These are phyloP conservation scores for Alectura lathami DNA, from an alignment of 2,113 vertebrate genomes.

Conservation along the genomic window DNA sequence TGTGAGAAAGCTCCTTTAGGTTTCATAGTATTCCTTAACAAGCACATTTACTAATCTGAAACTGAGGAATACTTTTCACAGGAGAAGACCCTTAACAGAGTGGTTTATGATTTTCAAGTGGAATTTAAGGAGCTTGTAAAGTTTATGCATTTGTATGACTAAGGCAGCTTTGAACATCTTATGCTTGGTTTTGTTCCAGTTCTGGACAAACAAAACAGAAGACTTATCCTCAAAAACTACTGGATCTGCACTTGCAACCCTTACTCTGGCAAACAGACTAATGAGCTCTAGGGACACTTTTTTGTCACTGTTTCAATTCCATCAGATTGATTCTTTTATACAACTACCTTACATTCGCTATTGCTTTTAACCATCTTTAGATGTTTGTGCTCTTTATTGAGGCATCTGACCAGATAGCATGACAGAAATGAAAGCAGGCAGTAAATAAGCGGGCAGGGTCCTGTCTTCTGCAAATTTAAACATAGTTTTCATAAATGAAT, in stretches of 20 bases:
- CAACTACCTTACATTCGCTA: background rate
- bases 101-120: background rate
- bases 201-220: background rate
- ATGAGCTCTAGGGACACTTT: background rate
- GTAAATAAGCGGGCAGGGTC: background rate
- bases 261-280: background rate
- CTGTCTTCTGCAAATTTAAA: background rate
- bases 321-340: background rate
- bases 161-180: background rate
- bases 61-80: background rate
- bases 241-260: background rate
- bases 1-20: background rate
- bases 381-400: background rate
- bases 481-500: background rate
- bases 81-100: background rate
- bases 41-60: background rate
- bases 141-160: background rate
- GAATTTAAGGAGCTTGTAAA: background rate
- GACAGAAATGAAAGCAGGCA: background rate
- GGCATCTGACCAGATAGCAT: background rate
- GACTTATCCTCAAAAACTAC: background rate
- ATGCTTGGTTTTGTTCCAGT: background rate
- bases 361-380: constrained; percentile 9
- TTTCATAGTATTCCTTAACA: background rate
- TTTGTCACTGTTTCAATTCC: background rate